Percentiles rank a stretch among this genome's conserved stretches.
Conservation (phyloP, 2,113 vertebrate genomes). For the Aegotheles bennettii region DNA sequence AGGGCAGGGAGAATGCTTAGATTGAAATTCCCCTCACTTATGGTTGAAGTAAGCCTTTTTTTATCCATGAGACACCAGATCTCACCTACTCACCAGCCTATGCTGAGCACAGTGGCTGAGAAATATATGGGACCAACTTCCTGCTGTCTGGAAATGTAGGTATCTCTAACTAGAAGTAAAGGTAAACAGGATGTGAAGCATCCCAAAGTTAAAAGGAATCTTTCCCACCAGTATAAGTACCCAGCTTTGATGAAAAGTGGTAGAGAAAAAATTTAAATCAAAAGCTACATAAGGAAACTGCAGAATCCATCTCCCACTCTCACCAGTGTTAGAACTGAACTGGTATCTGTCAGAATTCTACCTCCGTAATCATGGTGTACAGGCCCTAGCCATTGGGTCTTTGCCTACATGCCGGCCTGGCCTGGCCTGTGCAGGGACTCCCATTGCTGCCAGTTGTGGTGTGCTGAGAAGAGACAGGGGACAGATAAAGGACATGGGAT, state of each 20-base stretch:
- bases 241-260: background rate
- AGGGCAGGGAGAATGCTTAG: background rate
- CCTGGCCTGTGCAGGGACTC: background rate
- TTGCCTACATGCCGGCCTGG: background rate
- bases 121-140: background rate
- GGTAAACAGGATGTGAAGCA: background rate
- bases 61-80: background rate
- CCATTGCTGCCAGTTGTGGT: background rate
- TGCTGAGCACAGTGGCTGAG: background rate
- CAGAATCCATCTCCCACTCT: background rate
- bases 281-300: background rate
- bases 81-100: background rate
- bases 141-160: background rate
- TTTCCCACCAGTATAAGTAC: background rate
- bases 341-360: no score
- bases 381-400: background rate
- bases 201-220: background rate
- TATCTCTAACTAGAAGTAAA: background rate
- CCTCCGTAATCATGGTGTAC: rapidly evolving
- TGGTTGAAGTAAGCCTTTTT: background rate
- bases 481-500: rapidly evolving
- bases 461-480: background rate
- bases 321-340: background rate
- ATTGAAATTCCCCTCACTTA: background rate
- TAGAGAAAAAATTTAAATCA: background rate